Base-by-base conservation (phyloP, 2,113 vertebrate genomes). In the Andinoacara biseriatus region DNA sequence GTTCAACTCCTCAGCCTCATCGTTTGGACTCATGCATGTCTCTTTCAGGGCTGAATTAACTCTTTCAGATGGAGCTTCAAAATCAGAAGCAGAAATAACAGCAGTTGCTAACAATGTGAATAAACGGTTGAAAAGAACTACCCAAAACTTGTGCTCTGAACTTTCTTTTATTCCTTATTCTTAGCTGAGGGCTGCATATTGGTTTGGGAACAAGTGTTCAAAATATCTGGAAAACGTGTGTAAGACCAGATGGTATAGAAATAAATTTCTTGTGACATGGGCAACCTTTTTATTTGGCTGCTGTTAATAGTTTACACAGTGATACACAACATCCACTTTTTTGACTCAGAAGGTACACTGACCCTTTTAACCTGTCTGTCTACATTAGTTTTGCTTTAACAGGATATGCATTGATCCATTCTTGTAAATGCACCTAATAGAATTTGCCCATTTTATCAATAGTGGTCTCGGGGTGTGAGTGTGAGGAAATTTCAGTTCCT, bases 341-440 rank as follows among this genome's bases (percentile, higher is more conserved):
- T 67, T 29, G 40, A 67, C 22, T 29, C 26, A 15, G 5, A 67
- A 67, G 63, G 40, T 67, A 46, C 40, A 0, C 14, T 17, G 8
- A 40, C 63, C 1, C 4, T 31, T 31, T 69, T 1, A 69, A 69
- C 65, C 2, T 3, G 20, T 3, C 17, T 22, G 67, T 15, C 10
- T 3, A 31, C 40, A 24, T 84, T 62, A 24, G 59, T 63, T 69
- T 85, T 75, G 54, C 33, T 2, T 75, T 40, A 33, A 43, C 65
- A 65, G 86, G 86, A 93, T 81, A 72, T 85, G 24, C 81, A 67
- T 87, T 89, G 86, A 86, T 85, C 89, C 2, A 2, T 82, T 82
- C 18, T 58, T 69, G 74, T 78, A 80, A 89, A 87, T 72, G 65
- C 8, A 52, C 14, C 56, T n/a, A n/a, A 5, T 75, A 58, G 22